Evolutionary conservation across 2,113 vertebrate genomes (phyloP), one percentile per base, ranked within the genome.

Genomic region (Forbesichthys agassizii): DNA sequence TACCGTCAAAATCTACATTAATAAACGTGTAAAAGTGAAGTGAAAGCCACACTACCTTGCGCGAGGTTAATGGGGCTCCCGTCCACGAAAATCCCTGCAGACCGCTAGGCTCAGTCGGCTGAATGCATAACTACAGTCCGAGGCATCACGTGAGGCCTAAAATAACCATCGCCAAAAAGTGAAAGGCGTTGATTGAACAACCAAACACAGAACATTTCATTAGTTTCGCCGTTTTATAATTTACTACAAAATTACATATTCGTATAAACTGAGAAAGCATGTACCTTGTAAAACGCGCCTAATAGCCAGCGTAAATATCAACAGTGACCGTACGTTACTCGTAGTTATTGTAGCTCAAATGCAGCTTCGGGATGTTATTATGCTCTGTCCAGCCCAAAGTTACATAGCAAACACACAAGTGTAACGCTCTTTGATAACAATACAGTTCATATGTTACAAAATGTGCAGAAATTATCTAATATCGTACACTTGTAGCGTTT

Each of bases 141-240:
- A 86, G 88, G 88, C 83, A 55, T 83, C 14, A 8, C 51, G 71
- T 55, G 68, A 75, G 89, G 89, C 89, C 89, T 89, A 73, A 16
- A 20, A 11, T 16, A 0, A 14, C 8, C n/a, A 7, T 6, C 55
- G 3, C 9, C 4, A 1, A n/a, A 2, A 9, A 2, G 0, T 68
- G 36, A 53, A 2, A 51, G 5, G 7, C 0, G 0, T 48, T 7
- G 12, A 7, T 4, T 56, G 5, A 57, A 60, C 5, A 36, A 14
- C 47, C 2, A 1, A 16, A 27, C 10, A 49, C 1, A 10, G 13
- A 52, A 52, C 11, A 52, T 12, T 56, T 56, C 6, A 56, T 3
- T 55, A 18, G 14, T 10, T 16, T 18, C 13, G n/a, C 16, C 18
- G 36, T 42, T 5, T 5, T 42, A 42, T 42, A 42, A 42, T 42